phyloP scores from a whole-genome alignment of 2,797 vertebrate species.

The Siniperca scherzeri region DNA sequence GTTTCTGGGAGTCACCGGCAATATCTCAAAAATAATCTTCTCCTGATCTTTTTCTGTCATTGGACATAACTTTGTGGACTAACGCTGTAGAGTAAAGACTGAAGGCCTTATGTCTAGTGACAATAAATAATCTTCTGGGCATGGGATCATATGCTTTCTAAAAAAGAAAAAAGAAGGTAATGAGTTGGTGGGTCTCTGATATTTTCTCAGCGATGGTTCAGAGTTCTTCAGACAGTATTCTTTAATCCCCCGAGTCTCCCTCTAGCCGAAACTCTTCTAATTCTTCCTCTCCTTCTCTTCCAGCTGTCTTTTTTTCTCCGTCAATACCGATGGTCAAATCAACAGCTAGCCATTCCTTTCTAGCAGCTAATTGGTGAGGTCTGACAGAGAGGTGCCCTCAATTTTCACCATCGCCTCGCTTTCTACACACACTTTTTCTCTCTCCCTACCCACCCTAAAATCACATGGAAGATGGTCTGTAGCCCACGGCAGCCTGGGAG shows the following conservation, averaged over 20 bases:
- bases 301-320: not conserved
- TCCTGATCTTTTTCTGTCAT: not conserved
- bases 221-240: not conserved
- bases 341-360: constrained; percentile 36
- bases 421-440: constrained; percentile 1
- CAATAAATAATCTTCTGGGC: not conserved
- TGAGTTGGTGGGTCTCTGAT: constrained; percentile 1
- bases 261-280: not conserved
- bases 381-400: constrained; percentile 54
- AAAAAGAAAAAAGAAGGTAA: not conserved
- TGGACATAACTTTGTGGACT: not conserved
- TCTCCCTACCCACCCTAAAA: constrained; percentile 4
- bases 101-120: not conserved
- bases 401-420: constrained; percentile 42
- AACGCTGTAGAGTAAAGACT: constrained; percentile 6
- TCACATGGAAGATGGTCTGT: constrained; percentile 23
- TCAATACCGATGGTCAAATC: constrained; percentile 35
- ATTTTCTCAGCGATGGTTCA: too few relatives aligned
- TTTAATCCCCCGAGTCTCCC: not conserved
- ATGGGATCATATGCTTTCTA: not conserved
- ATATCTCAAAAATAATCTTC: not conserved
- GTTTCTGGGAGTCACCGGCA: constrained; percentile 3
- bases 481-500: constrained; percentile 24
- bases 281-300: not conserved
- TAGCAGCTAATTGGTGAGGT: constrained; percentile 47